Evolutionary conservation across 2,888 invertebrate genomes (phyloP), one percentile per base, ranked within the genome.

Genomic region (Sylvicola fuscatus): DNA sequence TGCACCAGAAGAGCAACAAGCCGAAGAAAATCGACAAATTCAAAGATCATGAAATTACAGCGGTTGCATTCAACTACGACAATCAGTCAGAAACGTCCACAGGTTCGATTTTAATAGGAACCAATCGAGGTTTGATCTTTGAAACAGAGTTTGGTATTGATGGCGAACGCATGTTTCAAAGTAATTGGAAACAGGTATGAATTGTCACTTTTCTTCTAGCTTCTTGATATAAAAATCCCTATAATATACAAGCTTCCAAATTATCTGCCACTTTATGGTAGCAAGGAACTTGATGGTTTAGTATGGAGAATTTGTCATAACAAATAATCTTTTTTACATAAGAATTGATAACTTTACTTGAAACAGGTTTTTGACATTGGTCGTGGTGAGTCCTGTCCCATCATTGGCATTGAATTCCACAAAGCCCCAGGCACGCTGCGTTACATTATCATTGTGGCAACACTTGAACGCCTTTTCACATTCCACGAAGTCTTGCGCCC

Each of bases 351-450:
- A 14, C 41, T 37, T 38, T n/a, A n/a, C n/a, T 40, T 43, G 44
- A 35, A 45, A 28, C 58, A 87, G 84, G 75, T 90, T 30, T 90
- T 86, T 50, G 87, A 87, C 56, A 69, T 90, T 43, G 86, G 86
- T 1, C 73, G 76, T 55, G 80, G 79, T 1, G 66, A 68, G 16
- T 66, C 71, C 32, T 78, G 73, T 39, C 76, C 83, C 0, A 82
- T 93, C 40, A 89, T 83, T n/a, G 87, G 86, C 0, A 62, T 93
- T 36, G 79, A 86, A 51, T 81, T 83, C 55, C 77, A 82, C 51
- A 70, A 73, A 49, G 64, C 82, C 38, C 70, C 74, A 10, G 67
- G 66, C 34, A 66, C 72, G 0, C 75, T 72, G 41, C 76, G 72
- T 48, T 89, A 80, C 54, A 72, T 81, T 37, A 72, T 93, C 27